These are phyloP conservation scores for Valencia hispanica DNA, from an alignment of 2,797 vertebrate genomes.

Conservation along the genomic window DNA sequence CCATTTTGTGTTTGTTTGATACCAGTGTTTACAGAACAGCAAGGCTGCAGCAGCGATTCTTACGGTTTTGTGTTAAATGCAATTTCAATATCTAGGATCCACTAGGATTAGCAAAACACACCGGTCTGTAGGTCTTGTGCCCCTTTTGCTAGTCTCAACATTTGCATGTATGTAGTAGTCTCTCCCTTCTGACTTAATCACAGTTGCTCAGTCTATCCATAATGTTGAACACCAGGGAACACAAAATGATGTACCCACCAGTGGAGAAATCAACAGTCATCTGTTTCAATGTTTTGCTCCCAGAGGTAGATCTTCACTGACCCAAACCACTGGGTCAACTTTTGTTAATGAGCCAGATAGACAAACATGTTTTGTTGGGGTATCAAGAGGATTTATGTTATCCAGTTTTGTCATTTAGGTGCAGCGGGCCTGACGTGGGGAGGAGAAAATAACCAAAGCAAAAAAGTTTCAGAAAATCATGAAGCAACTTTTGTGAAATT, in stretches of 20 bases:
- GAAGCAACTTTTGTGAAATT: not conserved
- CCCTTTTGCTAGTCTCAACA: constrained; percentile 17
- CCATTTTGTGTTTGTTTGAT: constrained; percentile 76
- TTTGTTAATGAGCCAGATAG: constrained; percentile 73
- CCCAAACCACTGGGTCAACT: constrained; percentile 65
- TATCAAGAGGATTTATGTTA: constrained; percentile 40
- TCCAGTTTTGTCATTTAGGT: constrained; percentile 27
- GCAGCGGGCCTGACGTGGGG: not conserved
- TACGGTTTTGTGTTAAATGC: constrained; percentile 34
- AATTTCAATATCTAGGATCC: constrained; percentile 36
- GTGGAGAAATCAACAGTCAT: constrained; percentile 77
- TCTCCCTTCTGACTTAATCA: constrained; percentile 58
- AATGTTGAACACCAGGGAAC: constrained; percentile 50
- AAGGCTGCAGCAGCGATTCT: constrained; percentile 52
- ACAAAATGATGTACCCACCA: constrained; percentile 65
- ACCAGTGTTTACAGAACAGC: constrained; percentile 71
- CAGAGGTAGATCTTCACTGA: constrained; percentile 64
- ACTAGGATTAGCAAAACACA: constrained; percentile 3
- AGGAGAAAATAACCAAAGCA: not conserved
- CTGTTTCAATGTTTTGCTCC: constrained; percentile 64
- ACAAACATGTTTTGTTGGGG: constrained; percentile 49
- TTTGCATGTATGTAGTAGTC: constrained; percentile 54
- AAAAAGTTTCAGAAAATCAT: not conserved
- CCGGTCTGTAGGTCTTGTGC: constrained; percentile 13
- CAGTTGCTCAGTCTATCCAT: constrained; percentile 63